Evolutionary conservation across 2,797 vertebrate species (phyloP).

Genomic region (Melopsittacus undulatus): DNA sequence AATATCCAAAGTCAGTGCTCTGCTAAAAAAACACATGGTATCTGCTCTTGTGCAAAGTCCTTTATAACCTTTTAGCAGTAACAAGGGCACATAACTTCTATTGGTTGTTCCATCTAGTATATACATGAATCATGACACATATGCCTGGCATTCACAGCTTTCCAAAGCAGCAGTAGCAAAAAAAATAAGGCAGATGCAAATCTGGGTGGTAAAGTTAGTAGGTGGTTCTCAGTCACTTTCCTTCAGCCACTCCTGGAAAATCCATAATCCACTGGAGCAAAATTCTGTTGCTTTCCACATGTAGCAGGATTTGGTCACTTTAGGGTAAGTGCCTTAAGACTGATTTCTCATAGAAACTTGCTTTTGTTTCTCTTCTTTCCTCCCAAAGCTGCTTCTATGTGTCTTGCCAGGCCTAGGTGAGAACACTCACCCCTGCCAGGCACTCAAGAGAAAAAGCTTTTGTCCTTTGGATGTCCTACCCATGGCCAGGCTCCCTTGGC

Average conservation of each 20-base stretch:
- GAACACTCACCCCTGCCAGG: neutral
- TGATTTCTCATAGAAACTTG: neutral
- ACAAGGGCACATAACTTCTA: accelerated
- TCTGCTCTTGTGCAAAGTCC: neutral
- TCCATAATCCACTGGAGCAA: neutral
- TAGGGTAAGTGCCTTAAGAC: neutral
- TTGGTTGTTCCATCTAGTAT: neutral
- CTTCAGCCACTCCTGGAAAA: neutral
- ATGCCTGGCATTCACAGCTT: neutral
- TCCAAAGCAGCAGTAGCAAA: neutral
- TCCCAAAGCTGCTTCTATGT: neutral
- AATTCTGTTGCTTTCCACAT: neutral
- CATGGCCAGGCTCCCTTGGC: neutral
- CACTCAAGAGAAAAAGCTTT: neutral
- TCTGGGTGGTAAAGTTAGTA: neutral
- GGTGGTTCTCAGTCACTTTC: neutral
- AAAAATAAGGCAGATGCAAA: neutral
- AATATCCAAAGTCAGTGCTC: neutral
- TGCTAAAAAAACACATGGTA: neutral
- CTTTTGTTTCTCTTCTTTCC: neutral
- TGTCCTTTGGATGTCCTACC: neutral
- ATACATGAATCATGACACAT: neutral
- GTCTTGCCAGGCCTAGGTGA: neutral
- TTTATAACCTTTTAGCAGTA: neutral
- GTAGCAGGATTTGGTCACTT: neutral